Percentiles rank a stretch among this genome's conserved stretches.
Conservation (phyloP, 2,888 invertebrate species). For the Chesias legatella region DNA sequence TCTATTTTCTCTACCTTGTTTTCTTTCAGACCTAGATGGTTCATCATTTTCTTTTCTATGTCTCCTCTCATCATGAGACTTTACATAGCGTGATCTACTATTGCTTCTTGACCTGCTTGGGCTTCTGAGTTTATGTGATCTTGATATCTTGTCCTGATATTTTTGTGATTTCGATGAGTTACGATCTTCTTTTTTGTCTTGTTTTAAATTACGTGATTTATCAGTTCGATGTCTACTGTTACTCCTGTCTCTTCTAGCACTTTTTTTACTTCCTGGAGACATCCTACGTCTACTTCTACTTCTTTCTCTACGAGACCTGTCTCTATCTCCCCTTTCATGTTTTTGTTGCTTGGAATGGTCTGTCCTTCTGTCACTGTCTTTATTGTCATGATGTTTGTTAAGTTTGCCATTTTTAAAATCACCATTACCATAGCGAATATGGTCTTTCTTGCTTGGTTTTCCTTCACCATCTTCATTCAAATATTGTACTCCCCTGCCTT, state of each 20-base stretch:
- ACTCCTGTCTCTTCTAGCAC: constrained; percentile 14
- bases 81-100: constrained; percentile 2
- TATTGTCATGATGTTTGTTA: constrained; percentile 42
- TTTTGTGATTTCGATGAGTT: constrained; percentile 1
- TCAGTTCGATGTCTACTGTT: constrained; percentile 9
- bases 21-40: no score
- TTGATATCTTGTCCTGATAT: background rate
- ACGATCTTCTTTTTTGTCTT: constrained; percentile 3
- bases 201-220: constrained; percentile 16
- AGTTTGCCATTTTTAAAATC: constrained; percentile 32
- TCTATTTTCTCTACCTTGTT: no score
- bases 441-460: constrained; percentile 11
- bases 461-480: constrained; percentile 52
- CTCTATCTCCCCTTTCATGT: constrained; percentile 23
- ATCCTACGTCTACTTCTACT: constrained; percentile 19
- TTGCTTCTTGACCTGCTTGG: constrained; percentile 6
- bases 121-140: constrained; percentile 2
- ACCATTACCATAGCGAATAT: constrained; percentile 30
- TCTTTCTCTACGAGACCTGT: constrained; percentile 24
- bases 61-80: constrained; percentile 3
- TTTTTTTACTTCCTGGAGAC: constrained; percentile 11
- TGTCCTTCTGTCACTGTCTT: constrained; percentile 30
- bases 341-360: constrained; percentile 21
- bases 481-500: constrained; percentile 88
- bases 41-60: constrained; percentile 5